Percentiles rank a stretch among this genome's conserved stretches.
Conservation (phyloP, 2,113 vertebrate genomes). For the Muntiacus reevesi region DNA sequence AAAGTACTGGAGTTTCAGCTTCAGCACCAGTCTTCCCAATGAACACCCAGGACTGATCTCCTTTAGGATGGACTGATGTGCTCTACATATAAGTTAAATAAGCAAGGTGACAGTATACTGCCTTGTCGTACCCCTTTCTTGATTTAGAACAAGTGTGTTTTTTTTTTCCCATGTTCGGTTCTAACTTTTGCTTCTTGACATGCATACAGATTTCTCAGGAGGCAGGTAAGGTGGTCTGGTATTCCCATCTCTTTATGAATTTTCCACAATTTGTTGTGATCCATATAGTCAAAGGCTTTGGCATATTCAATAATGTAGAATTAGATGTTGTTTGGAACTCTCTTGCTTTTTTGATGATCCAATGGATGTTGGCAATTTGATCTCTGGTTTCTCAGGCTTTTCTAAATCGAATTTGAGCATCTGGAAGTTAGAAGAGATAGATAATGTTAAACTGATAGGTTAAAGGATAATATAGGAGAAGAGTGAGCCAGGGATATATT, state of each 20-base stretch:
- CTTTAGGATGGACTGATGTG: no score
- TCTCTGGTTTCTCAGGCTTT: background rate
- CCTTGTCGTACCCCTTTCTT: background rate
- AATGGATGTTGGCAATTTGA: background rate
- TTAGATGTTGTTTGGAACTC: background rate
- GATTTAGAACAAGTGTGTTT: background rate
- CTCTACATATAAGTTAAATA: background rate
- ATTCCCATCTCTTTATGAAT: background rate
- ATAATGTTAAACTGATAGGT: background rate
- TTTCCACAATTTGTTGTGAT: background rate
- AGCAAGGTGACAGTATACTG: background rate
- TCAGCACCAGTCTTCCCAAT: no score
- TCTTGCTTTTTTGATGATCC: background rate
- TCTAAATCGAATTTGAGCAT: background rate
- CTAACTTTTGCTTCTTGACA: background rate
- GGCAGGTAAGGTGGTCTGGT: background rate
- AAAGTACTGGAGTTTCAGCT: no score
- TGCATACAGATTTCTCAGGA: background rate
- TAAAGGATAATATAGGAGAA: background rate
- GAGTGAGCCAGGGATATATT: background rate
- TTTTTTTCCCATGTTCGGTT: background rate
- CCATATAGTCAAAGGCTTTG: background rate
- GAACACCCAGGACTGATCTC: no score
- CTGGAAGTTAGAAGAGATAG: background rate
- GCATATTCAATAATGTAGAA: background rate